Conservation (phyloP, 1,140 invertebrate genomes). For the Vollenhovia emeryi region DNA sequence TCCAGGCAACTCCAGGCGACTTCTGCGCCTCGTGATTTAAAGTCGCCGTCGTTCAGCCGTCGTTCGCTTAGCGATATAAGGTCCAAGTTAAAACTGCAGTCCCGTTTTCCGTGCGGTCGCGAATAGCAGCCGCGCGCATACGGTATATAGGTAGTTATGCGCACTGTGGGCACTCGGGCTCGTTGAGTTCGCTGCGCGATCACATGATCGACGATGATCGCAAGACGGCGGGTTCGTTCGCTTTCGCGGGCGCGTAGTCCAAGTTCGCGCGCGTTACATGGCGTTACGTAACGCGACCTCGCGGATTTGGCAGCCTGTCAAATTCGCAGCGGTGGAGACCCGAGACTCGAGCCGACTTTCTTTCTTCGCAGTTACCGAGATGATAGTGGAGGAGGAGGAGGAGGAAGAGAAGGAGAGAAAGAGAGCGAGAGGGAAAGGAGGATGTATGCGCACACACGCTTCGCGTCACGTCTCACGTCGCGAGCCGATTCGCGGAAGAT, state of each 20-base stretch:
- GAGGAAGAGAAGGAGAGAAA: background rate
- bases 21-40: background rate
- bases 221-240: background rate
- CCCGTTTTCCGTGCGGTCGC: slow-evolving; percentile 24
- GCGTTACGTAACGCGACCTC: slow-evolving; percentile 71
- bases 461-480: slow-evolving; percentile 24
- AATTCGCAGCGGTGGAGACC: slow-evolving; percentile 18
- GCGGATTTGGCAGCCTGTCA: slow-evolving; percentile 70
- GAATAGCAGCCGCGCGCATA: background rate
- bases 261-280: slow-evolving; percentile 49
- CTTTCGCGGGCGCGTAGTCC: slow-evolving; percentile 24
- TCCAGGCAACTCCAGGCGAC: background rate
- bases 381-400: no score
- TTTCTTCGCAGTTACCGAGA: slow-evolving; percentile 14
- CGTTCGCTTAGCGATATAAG: slow-evolving; percentile 21
- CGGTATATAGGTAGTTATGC: slow-evolving; percentile 1
- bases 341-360: slow-evolving; percentile 3
- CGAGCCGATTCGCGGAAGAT: slow-evolving; percentile 27
- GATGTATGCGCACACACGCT: background rate
- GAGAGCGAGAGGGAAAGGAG: background rate
- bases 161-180: background rate
- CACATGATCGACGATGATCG: slow-evolving; percentile 10
- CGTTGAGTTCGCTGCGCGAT: background rate
- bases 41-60: background rate
- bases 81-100: slow-evolving; percentile 40